Percentiles rank a stretch among this genome's conserved stretches.
Conservation (phyloP, 2,888 invertebrate species). For the Ctenicera cuprea region DNA sequence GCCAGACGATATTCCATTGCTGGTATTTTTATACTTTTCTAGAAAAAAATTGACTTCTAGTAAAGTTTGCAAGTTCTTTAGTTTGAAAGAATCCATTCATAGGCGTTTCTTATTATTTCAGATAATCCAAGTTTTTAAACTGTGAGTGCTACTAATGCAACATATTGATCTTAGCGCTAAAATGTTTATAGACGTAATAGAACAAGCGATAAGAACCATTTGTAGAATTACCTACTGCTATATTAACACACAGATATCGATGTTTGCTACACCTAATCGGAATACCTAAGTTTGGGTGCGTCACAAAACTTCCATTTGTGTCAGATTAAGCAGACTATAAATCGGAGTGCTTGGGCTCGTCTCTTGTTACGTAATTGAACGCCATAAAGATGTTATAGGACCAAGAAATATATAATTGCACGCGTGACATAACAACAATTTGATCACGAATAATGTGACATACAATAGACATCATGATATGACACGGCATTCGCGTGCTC, state of each 20-base stretch:
- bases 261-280: conserved; percentile 9
- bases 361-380: conserved; percentile 21
- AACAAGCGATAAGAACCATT: background rate
- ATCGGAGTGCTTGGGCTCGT: conserved; percentile 26
- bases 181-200: too few species aligned
- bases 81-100: too few species aligned
- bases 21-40: too few species aligned
- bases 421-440: conserved; percentile 17
- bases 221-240: background rate
- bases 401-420: conserved; percentile 17
- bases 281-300: conserved; percentile 20
- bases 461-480: conserved; percentile 1
- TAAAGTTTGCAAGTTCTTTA: too few species aligned
- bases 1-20: too few species aligned
- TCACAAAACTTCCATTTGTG: conserved; percentile 20
- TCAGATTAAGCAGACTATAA: conserved; percentile 18
- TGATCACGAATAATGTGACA: conserved; percentile 7
- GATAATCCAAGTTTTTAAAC: too few species aligned
- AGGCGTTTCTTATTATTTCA: too few species aligned
- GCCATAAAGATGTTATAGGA: conserved; percentile 4
- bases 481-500: conserved; percentile 5
- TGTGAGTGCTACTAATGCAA: too few species aligned
- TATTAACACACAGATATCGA: conserved; percentile 10
- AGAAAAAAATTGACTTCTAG: too few species aligned
- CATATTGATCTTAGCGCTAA: too few species aligned